Evolutionary conservation across 2,888 invertebrate genomes (phyloP).

Genomic region (Protula sp.): DNA sequence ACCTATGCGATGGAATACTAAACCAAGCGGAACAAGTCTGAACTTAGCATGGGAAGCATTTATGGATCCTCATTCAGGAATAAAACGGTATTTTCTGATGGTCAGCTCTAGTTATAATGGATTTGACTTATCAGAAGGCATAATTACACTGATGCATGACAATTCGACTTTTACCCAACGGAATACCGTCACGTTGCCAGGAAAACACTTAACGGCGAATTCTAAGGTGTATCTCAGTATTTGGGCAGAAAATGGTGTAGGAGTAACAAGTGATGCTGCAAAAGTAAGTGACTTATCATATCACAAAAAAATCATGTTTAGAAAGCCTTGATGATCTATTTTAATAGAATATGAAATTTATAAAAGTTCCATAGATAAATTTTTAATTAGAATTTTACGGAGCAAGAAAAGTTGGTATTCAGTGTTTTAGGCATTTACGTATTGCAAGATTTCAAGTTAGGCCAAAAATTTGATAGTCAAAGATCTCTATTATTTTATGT

Average conservation of each 20-base stretch:
- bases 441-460: not conserved
- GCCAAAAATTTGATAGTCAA: too few relatives aligned
- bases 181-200: not conserved
- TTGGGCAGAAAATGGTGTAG: constrained; percentile 3
- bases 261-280: not conserved
- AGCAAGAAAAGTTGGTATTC: too few relatives aligned
- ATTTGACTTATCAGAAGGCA: not conserved
- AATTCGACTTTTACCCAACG: not conserved
- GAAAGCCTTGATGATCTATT: too few relatives aligned
- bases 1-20: not conserved
- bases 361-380: too few relatives aligned
- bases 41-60: not conserved
- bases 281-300: not conserved
- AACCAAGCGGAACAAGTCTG: not conserved
- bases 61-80: not conserved
- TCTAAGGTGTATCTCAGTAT: not conserved
- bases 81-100: not conserved
- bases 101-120: not conserved
- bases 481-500: too few relatives aligned
- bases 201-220: not conserved
- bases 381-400: too few relatives aligned
- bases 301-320: too few relatives aligned
- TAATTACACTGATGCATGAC: not conserved
- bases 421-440: too few relatives aligned
- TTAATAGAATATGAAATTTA: too few relatives aligned